These are phyloP conservation scores for Dioctria linearis DNA, from an alignment of 2,888 invertebrate genomes.

Conservation along the genomic window DNA sequence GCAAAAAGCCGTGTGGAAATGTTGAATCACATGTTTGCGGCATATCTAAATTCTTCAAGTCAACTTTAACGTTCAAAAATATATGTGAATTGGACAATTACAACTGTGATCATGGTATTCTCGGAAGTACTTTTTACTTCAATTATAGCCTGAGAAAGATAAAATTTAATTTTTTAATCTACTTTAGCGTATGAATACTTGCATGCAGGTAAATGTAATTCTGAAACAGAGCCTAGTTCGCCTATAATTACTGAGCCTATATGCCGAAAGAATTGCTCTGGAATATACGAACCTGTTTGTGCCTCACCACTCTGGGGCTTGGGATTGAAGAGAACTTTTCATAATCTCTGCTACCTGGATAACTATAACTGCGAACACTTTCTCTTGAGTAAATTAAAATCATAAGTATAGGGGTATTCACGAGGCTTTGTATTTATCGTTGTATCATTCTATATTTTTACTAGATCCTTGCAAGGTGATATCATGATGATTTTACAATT, in stretches of 20 bases:
- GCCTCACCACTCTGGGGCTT: slow-evolving; percentile 18
- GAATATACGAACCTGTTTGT: slow-evolving; percentile 16
- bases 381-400: slow-evolving; percentile 3
- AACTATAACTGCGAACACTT: slow-evolving; percentile 28
- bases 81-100: slow-evolving; percentile 29
- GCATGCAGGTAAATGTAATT: neutral
- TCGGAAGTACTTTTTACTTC: slow-evolving; percentile 4
- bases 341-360: slow-evolving; percentile 20
- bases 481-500: too few species aligned
- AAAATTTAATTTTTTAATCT: neutral
- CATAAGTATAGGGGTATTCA: too few species aligned
- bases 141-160: too few species aligned
- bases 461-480: too few species aligned
- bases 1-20: slow-evolving; percentile 5
- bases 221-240: neutral
- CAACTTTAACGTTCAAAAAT: slow-evolving; percentile 20
- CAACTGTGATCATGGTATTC: slow-evolving; percentile 11
- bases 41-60: slow-evolving; percentile 4
- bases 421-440: too few species aligned
- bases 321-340: neutral
- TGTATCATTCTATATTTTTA: too few species aligned
- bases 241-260: slow-evolving; percentile 1
- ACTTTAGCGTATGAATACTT: neutral
- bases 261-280: slow-evolving; percentile 13
- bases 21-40: neutral